These are phyloP conservation scores for Desmodus rotundus DNA, from an alignment of 2,113 vertebrate genomes.

Conservation along the genomic window DNA sequence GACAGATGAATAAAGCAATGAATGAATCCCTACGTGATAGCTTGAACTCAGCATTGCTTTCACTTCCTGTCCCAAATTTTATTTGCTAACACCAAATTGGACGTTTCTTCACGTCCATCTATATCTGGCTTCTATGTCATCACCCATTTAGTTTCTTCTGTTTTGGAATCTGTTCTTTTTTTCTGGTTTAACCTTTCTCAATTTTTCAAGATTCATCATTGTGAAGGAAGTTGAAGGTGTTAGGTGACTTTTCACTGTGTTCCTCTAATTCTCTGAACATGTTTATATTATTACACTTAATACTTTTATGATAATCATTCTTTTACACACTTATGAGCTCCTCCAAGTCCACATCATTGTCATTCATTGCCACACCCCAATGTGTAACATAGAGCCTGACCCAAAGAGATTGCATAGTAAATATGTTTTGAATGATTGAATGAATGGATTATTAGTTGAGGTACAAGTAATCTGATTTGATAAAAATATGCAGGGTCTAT, in stretches of 20 bases:
- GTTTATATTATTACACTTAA: background rate
- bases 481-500: background rate
- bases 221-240: background rate
- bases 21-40: background rate
- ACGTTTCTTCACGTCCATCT: background rate
- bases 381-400: background rate
- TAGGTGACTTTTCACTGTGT: background rate
- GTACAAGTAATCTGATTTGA: background rate
- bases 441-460: background rate
- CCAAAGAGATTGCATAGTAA: background rate
- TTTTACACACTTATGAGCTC: background rate
- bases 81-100: background rate
- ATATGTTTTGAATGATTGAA: background rate
- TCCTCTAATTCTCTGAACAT: background rate
- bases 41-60: background rate
- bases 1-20: background rate
- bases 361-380: no score
- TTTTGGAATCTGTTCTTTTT: background rate
- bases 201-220: background rate
- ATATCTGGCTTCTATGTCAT: background rate
- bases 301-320: background rate
- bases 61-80: background rate
- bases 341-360: background rate
- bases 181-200: background rate
- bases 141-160: background rate